Evolutionary conservation across 2,113 vertebrate species (phyloP).

Genomic region (Alligator sinensis): DNA sequence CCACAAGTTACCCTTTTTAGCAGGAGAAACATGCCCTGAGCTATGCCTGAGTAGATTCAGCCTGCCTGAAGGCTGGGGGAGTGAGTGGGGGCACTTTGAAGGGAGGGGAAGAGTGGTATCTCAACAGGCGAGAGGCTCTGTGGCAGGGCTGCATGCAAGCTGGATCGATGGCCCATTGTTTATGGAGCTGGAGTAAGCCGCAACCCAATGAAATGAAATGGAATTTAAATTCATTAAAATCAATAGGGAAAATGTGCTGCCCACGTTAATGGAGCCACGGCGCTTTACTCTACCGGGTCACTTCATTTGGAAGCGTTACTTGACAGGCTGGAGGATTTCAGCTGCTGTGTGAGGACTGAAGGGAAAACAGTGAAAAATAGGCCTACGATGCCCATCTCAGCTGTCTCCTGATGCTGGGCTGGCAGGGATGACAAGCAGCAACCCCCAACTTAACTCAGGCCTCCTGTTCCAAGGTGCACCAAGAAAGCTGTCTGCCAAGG

Average conservation of each 20-base stretch:
- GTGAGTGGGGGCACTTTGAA: too few species aligned
- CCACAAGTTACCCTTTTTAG: neutral
- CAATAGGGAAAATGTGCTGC: neutral
- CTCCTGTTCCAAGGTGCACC: neutral
- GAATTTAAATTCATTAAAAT: conserved; percentile 6
- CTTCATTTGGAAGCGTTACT: neutral
- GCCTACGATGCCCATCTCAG: neutral
- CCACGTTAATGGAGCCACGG: neutral
- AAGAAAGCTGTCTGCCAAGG: neutral
- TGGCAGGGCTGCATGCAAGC: neutral
- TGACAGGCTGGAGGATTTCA: neutral
- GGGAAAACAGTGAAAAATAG: neutral
- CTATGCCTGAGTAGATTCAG: neutral
- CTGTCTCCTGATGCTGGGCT: neutral
- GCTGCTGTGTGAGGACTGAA: neutral
- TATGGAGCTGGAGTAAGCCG: neutral
- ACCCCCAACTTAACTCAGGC: too few species aligned
- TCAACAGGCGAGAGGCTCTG: neutral
- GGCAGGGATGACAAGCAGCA: too few species aligned
- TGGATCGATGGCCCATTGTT: neutral
- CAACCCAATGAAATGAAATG: neutral
- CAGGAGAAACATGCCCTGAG: neutral
- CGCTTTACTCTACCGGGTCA: neutral
- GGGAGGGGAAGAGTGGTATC: neutral
- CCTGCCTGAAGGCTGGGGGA: neutral